phyloP scores from a whole-genome alignment of 2,888 invertebrate genomes.

The Ornithoptera priamus region DNA sequence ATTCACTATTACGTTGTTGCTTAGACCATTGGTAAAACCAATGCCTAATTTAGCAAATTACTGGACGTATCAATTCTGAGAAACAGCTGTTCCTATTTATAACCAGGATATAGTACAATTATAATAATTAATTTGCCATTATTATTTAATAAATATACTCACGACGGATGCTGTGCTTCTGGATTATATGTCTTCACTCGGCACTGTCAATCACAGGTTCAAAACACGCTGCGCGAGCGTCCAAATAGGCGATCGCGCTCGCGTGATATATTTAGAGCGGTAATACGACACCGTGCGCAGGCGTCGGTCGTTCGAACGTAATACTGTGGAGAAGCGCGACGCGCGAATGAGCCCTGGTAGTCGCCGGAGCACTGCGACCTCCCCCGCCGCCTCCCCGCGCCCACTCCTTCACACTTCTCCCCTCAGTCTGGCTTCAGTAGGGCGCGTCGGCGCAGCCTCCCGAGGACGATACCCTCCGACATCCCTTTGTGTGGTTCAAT shows the following conservation, averaged over 20 bases:
- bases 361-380: slow-evolving; percentile 31
- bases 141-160: slow-evolving; percentile 54
- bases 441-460: slow-evolving; percentile 49
- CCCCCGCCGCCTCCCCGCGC: slow-evolving; percentile 29
- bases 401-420: slow-evolving; percentile 29
- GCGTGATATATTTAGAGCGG: slow-evolving; percentile 77
- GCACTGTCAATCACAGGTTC: slow-evolving; percentile 79
- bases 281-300: slow-evolving; percentile 77
- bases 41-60: slow-evolving; percentile 70
- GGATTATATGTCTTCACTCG: slow-evolving; percentile 68
- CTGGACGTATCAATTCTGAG: slow-evolving; percentile 64
- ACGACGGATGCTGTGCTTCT: slow-evolving; percentile 56
- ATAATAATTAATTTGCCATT: slow-evolving; percentile 40
- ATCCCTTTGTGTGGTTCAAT: slow-evolving; percentile 62
- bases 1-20: slow-evolving; percentile 54
- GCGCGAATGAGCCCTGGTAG: slow-evolving; percentile 60
- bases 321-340: slow-evolving; percentile 56
- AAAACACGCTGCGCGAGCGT: slow-evolving; percentile 76
- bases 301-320: slow-evolving; percentile 70
- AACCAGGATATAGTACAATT: slow-evolving; percentile 62
- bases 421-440: slow-evolving; percentile 25
- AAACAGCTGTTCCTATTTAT: slow-evolving; percentile 76
- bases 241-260: slow-evolving; percentile 78
- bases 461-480: slow-evolving; percentile 67
- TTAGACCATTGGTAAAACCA: slow-evolving; percentile 47